Conservation (phyloP, 2,888 invertebrate genomes). For the Cheilosia grossa region DNA sequence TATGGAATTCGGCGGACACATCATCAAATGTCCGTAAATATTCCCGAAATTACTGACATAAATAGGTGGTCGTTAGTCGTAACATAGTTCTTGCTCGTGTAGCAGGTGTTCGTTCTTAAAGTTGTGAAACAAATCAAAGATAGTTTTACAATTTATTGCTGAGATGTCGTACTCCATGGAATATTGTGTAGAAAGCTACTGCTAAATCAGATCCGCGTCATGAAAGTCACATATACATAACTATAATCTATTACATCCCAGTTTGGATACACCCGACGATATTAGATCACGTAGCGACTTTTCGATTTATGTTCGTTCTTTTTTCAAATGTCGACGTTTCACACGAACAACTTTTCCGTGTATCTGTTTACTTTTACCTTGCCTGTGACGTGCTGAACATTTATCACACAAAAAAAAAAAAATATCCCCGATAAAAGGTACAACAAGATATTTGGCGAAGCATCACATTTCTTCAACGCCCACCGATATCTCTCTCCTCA, state of each 20-base stretch:
- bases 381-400: conserved; percentile 61
- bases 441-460: conserved; percentile 60
- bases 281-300: conserved; percentile 68
- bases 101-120: no score
- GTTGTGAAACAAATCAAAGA: background rate
- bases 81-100: no score
- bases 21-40: no score
- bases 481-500: conserved; percentile 28
- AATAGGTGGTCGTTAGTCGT: no score
- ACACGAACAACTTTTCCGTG: conserved; percentile 38
- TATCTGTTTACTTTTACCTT: conserved; percentile 55
- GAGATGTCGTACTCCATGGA: background rate
- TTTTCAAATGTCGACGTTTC: conserved; percentile 34
- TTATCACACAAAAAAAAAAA: conserved; percentile 59
- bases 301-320: conserved; percentile 69
- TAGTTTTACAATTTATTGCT: background rate
- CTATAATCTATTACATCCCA: no score
- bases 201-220: no score
- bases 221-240: no score
- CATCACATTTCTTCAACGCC: conserved; percentile 35
- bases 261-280: conserved; percentile 2
- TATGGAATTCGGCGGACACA: no score
- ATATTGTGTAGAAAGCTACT: no score
- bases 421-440: conserved; percentile 60
- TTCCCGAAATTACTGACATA: no score